Evolutionary conservation across 2,113 vertebrate species (phyloP).

Genomic region (Anarrhichthys ocellatus): DNA sequence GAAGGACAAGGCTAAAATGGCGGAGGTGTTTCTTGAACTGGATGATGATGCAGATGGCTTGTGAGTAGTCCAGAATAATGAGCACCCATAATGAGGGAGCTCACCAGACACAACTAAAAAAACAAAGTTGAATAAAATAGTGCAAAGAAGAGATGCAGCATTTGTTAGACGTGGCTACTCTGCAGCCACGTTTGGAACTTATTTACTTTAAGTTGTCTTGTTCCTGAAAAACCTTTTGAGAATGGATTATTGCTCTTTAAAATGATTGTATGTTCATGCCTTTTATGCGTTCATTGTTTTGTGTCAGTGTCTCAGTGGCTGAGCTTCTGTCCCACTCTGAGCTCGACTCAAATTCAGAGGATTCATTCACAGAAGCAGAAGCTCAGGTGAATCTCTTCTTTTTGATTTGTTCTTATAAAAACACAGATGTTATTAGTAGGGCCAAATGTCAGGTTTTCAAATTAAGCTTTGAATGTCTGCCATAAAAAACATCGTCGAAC

Average conservation of each 20-base stretch:
- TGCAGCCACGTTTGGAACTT: too few species aligned
- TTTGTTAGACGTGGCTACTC: too few species aligned
- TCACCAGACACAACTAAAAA: background rate
- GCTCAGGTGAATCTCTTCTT: conserved; percentile 82
- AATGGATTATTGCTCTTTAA: background rate
- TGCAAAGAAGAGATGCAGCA: background rate
- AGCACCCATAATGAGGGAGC: background rate
- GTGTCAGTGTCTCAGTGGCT: conserved; percentile 82
- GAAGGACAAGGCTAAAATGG: conserved; percentile 84
- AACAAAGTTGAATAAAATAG: background rate
- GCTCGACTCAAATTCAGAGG: conserved; percentile 87
- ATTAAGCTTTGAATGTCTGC: background rate
- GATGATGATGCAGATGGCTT: conserved; percentile 87
- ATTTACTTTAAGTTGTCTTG: background rate
- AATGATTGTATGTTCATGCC: background rate
- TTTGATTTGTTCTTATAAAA: background rate
- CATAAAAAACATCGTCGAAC: background rate
- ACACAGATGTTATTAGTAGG: background rate
- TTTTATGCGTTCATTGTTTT: background rate
- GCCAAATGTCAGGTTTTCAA: background rate
- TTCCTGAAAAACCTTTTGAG: background rate
- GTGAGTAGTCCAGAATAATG: conserved; percentile 81
- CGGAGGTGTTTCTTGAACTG: conserved; percentile 87
- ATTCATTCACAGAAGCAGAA: conserved; percentile 84
- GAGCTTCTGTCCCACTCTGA: conserved; percentile 89